Conservation (phyloP, 2,797 vertebrate species). For the Lepus townsendii region DNA sequence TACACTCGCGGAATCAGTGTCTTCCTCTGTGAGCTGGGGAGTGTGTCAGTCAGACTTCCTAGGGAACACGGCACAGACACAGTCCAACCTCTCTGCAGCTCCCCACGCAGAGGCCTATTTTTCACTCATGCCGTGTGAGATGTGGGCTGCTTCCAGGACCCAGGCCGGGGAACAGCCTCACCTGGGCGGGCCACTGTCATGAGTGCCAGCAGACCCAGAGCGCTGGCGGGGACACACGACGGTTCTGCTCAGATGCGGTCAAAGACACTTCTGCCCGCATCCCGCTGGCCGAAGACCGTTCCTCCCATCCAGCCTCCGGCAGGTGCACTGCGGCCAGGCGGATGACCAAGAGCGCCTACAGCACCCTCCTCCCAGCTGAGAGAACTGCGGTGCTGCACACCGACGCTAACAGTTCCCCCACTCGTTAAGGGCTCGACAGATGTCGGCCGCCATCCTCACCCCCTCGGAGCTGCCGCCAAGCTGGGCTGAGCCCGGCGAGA, state of each 20-base stretch:
- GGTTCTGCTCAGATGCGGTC: not conserved
- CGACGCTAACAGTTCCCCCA: not conserved
- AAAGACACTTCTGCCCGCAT: not conserved
- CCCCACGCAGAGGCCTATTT: conserved; percentile 2
- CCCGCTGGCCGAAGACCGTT: not conserved
- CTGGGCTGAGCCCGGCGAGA: not conserved
- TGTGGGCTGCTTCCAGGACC: not conserved
- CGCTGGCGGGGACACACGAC: not conserved
- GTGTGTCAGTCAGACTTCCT: conserved; percentile 7
- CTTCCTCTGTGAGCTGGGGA: not conserved
- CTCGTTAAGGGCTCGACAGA: not conserved
- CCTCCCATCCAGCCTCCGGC: too few relatives aligned
- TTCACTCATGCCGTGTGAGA: not conserved
- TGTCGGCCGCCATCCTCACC: not conserved
- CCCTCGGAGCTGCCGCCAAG: not conserved
- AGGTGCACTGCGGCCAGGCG: not conserved
- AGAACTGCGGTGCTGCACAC: not conserved
- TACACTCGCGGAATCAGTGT: not conserved
- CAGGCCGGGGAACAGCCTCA: not conserved
- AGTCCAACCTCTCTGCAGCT: not conserved
- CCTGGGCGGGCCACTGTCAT: not conserved
- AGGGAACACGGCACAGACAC: not conserved
- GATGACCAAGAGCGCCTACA: not conserved
- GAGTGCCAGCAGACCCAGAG: not conserved
- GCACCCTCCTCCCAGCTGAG: not conserved